Conservation (phyloP, 1,140 invertebrate species). For the Drosophila watanabei region DNA sequence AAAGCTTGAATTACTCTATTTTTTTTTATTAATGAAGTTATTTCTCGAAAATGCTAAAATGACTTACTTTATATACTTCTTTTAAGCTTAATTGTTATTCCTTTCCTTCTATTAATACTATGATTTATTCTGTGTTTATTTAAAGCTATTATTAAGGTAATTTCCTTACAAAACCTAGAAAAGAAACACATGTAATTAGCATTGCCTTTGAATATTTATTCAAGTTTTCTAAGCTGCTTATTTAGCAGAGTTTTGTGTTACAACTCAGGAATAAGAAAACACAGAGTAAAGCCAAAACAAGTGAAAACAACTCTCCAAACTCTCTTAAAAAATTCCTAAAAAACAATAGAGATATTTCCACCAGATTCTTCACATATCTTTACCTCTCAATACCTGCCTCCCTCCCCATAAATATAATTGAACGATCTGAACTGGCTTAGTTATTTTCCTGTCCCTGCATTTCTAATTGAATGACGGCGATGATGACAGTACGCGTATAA, state of each 20-base stretch:
- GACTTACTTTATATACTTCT: too few relatives aligned
- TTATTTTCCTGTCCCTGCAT: constrained; percentile 18
- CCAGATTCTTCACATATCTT: neutral
- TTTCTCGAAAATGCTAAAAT: neutral
- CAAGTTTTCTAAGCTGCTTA: too few relatives aligned
- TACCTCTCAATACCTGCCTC: constrained; percentile 10
- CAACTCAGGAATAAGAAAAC: neutral
- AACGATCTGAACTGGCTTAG: constrained; percentile 38
- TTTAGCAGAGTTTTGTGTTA: neutral
- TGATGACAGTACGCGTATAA: constrained; percentile 72
- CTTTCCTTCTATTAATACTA: neutral
- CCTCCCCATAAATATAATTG: neutral
- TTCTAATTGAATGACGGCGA: constrained; percentile 59
- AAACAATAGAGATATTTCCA: neutral
- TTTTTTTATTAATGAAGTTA: neutral
- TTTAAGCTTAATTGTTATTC: too few relatives aligned
- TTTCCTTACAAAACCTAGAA: neutral
- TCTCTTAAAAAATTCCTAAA: neutral
- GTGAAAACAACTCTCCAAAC: neutral
- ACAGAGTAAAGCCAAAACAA: neutral
- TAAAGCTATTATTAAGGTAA: neutral
- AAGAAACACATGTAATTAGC: neutral
- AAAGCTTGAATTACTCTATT: too few relatives aligned
- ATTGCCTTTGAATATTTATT: neutral
- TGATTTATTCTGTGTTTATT: neutral